Evolutionary conservation across 2,797 vertebrate genomes (phyloP).

Genomic region (Argya squamiceps): DNA sequence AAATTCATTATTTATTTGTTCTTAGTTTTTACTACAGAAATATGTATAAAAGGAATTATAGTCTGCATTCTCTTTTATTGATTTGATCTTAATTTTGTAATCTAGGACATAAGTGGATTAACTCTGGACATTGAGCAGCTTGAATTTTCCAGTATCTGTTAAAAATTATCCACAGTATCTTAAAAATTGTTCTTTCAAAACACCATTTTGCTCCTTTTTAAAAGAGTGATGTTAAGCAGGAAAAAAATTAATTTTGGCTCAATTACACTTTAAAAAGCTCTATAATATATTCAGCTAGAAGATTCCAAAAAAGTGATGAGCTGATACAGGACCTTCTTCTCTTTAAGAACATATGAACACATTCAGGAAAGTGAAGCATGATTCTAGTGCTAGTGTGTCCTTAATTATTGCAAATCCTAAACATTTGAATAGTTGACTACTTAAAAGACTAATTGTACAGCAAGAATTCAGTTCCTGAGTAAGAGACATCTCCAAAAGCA

Average conservation of each 20-base stretch:
- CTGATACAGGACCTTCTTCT: slow-evolving; percentile 25
- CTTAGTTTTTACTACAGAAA: not conserved
- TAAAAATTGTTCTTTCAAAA: not conserved
- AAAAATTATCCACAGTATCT: not conserved
- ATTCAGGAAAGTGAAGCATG: not conserved
- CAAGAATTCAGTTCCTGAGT: not conserved
- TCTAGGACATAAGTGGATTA: not conserved
- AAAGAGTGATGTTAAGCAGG: not conserved
- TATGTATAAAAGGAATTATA: not conserved
- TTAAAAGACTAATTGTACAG: not conserved
- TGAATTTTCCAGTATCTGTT: not conserved
- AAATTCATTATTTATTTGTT: not conserved
- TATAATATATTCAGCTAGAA: slow-evolving; percentile 39
- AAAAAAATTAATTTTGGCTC: not conserved
- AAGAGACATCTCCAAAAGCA: not conserved
- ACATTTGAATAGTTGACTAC: not conserved
- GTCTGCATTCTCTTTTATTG: not conserved
- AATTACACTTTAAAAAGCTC: not conserved
- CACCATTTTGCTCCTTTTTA: not conserved
- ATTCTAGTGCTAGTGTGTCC: not conserved
- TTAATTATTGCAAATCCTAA: slow-evolving; percentile 12
- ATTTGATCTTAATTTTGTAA: not conserved
- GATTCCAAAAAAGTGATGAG: not conserved
- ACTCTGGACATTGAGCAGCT: not conserved
- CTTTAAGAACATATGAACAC: slow-evolving; percentile 18